Conservation (phyloP, 2,113 vertebrate genomes). For the Vidua chalybeata region DNA sequence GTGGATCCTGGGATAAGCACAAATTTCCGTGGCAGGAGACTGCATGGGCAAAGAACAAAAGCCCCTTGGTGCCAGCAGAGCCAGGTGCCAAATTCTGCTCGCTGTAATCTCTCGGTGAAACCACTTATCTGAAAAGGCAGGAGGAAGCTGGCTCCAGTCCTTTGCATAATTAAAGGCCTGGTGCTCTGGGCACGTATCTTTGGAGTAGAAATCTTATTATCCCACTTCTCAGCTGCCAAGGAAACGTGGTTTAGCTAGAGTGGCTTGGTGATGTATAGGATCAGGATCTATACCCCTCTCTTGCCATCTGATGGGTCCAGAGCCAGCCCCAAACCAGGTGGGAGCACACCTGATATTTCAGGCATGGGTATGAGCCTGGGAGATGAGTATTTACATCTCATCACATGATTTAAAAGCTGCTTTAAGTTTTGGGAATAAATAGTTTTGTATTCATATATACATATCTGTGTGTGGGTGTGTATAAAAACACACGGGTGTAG, state of each 20-base stretch:
- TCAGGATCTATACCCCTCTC: accelerated
- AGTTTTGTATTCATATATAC: neutral
- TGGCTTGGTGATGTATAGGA: neutral
- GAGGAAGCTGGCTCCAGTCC: slow-evolving; percentile 37
- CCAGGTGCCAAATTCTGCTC: neutral
- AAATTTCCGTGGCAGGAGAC: neutral
- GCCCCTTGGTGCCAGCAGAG: neutral
- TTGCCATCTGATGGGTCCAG: neutral
- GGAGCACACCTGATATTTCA: neutral
- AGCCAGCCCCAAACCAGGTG: neutral
- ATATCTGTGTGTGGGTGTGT: neutral
- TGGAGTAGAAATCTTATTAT: neutral
- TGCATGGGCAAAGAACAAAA: neutral
- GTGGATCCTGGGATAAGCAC: neutral
- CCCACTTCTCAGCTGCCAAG: neutral
- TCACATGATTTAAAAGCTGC: neutral
- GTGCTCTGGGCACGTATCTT: neutral
- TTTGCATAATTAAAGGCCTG: slow-evolving; percentile 18
- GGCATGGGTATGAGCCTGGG: neutral
- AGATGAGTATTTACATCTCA: neutral
- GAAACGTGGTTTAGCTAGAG: neutral
- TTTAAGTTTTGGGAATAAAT: neutral
- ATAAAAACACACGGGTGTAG: neutral
- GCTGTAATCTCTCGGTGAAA: neutral
- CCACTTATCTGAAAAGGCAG: slow-evolving; percentile 31